Percentiles rank a stretch among this genome's conserved stretches.
These are phyloP conservation scores for Furcula furcula DNA, from an alignment of 2,888 invertebrate species.

Conservation along the genomic window DNA sequence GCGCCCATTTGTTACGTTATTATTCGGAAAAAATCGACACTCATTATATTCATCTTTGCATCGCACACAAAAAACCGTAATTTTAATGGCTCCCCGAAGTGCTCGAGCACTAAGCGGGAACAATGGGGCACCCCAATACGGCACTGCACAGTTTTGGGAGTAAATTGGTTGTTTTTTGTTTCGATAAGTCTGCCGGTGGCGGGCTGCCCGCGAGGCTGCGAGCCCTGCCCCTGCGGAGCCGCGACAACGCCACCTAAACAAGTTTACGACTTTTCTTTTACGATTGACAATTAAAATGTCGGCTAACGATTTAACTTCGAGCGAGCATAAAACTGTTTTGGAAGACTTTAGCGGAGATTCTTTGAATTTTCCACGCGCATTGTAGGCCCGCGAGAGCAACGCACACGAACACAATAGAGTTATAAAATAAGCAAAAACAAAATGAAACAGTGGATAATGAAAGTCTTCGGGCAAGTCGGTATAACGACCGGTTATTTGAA, in stretches of 20 bases:
- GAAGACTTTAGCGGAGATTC: constrained; percentile 22
- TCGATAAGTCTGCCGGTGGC: constrained; percentile 21
- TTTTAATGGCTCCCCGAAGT: constrained; percentile 50
- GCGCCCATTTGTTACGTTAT: constrained; percentile 26
- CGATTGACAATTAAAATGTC: constrained; percentile 48
- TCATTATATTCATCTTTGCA: constrained; percentile 39
- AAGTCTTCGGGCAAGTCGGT: constrained; percentile 5
- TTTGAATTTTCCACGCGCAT: constrained; percentile 14
- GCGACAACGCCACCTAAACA: constrained; percentile 32
- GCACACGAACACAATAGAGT: constrained; percentile 14
- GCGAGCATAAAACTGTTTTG: constrained; percentile 37
- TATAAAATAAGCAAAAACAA: constrained; percentile 12
- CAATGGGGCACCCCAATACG: constrained; percentile 47
- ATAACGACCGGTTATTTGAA: not conserved
- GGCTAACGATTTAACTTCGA: constrained; percentile 39
- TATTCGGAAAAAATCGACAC: constrained; percentile 27
- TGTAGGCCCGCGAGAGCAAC: constrained; percentile 6
- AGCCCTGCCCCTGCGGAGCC: constrained; percentile 8
- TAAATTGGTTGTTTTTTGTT: constrained; percentile 56
- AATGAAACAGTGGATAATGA: constrained; percentile 1
- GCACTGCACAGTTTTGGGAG: constrained; percentile 27
- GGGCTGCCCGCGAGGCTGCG: constrained; percentile 8
- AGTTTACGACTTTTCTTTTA: constrained; percentile 48
- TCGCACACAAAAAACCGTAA: constrained; percentile 47
- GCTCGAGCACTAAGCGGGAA: constrained; percentile 33